A percentile compares a stretch with the other conserved stretches of the same genome.
Evolutionary conservation across 2,113 vertebrate species (phyloP).

Genomic region (Thalassoma bifasciatum): DNA sequence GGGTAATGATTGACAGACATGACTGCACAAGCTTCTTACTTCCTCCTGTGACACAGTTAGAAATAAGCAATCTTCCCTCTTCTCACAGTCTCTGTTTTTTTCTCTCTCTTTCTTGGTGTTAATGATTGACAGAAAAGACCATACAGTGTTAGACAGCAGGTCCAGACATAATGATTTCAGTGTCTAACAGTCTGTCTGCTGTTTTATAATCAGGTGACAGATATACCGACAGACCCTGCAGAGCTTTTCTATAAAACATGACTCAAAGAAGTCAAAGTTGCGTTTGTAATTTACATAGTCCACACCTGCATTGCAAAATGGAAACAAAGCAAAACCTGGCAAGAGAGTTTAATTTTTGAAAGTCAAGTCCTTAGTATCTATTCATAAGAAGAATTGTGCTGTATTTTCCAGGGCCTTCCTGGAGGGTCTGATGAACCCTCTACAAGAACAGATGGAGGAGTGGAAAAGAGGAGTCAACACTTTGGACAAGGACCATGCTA

Average conservation of each 20-base stretch:
- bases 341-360: neutral
- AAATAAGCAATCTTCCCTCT: constrained; percentile 25
- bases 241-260: neutral
- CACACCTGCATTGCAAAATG: neutral
- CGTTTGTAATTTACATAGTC: neutral
- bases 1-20: constrained; percentile 72
- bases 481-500: constrained; percentile 96
- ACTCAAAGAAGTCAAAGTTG: neutral
- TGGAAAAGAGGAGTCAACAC: constrained; percentile 96
- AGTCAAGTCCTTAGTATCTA: neutral
- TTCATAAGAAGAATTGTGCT: neutral
- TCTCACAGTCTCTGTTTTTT: constrained; percentile 24
- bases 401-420: constrained; percentile 85
- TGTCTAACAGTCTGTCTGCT: constrained; percentile 19
- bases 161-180: constrained; percentile 29
- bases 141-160: constrained; percentile 28
- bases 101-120: constrained; percentile 23
- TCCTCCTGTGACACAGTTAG: constrained; percentile 55
- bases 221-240: neutral
- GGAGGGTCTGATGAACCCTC: constrained; percentile 95
- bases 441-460: constrained; percentile 97
- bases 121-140: constrained; percentile 55
- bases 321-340: too few species aligned
- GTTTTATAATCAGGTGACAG: constrained; percentile 12
- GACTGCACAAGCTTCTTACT: constrained; percentile 45